Conservation (phyloP, 2,797 vertebrate genomes). For the Knipowitschia caucasica region DNA sequence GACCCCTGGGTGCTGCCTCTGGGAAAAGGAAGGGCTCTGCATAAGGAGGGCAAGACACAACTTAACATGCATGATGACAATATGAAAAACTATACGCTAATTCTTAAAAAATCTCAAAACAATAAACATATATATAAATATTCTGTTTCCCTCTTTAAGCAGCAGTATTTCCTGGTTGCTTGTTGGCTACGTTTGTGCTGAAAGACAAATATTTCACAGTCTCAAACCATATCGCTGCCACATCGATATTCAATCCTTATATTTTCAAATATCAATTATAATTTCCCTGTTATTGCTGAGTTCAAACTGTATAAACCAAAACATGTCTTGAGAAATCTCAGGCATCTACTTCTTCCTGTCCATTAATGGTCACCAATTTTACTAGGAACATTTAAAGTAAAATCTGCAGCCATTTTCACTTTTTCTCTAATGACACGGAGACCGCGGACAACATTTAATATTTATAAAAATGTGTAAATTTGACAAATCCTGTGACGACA, state of each 20-base stretch:
- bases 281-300: constrained; percentile 74
- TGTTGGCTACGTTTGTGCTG: constrained; percentile 65
- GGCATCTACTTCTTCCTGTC: not conserved
- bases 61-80: constrained; percentile 26
- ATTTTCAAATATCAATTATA: constrained; percentile 21
- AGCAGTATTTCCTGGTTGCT: constrained; percentile 48
- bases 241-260: constrained; percentile 10
- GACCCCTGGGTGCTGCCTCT: constrained; percentile 43
- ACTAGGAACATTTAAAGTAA: not conserved
- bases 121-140: constrained; percentile 15
- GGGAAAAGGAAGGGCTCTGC: constrained; percentile 34
- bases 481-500: constrained; percentile 39
- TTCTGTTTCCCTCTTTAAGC: constrained; percentile 26
- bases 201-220: constrained; percentile 34
- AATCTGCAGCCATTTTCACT: too few species aligned
- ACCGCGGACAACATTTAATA: too few species aligned
- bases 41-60: constrained; percentile 34
- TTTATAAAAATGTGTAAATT: too few species aligned
- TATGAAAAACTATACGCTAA: constrained; percentile 1
- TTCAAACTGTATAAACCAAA: constrained; percentile 37
- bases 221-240: constrained; percentile 19
- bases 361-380: not conserved
- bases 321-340: not conserved
- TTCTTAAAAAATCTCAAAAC: constrained; percentile 13
- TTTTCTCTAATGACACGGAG: too few species aligned